Percentiles rank a stretch among this genome's conserved stretches.
Evolutionary conservation across 2,888 invertebrate genomes (phyloP).

Genomic region (Strigamia transsilvanica): DNA sequence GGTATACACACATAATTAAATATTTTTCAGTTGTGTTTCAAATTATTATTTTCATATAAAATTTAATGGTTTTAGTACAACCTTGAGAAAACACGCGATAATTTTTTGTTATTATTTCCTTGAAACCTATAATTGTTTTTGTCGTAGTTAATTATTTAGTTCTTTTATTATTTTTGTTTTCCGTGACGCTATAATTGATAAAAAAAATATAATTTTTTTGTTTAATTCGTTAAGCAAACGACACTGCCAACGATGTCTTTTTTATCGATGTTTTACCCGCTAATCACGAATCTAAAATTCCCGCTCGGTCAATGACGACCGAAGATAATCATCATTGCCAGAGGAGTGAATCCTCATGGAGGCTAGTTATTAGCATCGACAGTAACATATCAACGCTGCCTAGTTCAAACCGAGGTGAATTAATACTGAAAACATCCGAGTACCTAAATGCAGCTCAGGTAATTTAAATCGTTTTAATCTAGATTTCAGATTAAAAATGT

Average conservation of each 20-base stretch:
- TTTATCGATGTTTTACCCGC: slow-evolving; percentile 71
- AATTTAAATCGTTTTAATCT: too few relatives aligned
- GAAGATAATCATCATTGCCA: slow-evolving; percentile 34
- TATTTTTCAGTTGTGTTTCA: not conserved
- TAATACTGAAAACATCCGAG: slow-evolving; percentile 7
- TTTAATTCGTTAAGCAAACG: not conserved
- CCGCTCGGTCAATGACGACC: not conserved
- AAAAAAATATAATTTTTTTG: not conserved
- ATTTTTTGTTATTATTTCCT: too few relatives aligned
- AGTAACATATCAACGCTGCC: slow-evolving; percentile 11
- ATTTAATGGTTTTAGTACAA: too few relatives aligned
- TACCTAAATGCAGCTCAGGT: slow-evolving; percentile 53
- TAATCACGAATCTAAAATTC: slow-evolving; percentile 53
- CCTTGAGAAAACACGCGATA: too few relatives aligned
- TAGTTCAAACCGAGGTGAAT: not conserved
- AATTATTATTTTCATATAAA: too few relatives aligned
- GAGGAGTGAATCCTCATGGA: slow-evolving; percentile 4
- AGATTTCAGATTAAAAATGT: not conserved
- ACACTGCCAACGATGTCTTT: slow-evolving; percentile 72
- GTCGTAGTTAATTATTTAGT: too few relatives aligned
- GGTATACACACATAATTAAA: not conserved
- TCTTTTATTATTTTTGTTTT: not conserved
- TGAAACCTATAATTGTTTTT: too few relatives aligned
- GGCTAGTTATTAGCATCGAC: slow-evolving; percentile 42
- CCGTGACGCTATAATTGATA: too few relatives aligned